Evolutionary conservation across 2,888 invertebrate genomes (phyloP).

Genomic region (Podabrus alpinus): DNA sequence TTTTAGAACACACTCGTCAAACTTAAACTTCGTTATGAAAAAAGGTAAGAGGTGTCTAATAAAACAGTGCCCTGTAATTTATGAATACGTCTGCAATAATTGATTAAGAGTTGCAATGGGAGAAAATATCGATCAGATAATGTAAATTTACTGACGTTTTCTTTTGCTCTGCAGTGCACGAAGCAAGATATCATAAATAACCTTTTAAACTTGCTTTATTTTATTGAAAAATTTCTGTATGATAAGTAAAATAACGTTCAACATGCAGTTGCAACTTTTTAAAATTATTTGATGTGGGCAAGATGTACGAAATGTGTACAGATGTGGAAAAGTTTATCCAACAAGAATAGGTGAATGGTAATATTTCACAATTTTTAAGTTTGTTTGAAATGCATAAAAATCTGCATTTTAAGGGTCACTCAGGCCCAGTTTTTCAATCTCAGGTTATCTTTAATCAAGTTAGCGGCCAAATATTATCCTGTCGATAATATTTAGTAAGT

Average conservation of each 20-base stretch:
- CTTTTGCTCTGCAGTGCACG: neutral
- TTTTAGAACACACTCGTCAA: neutral
- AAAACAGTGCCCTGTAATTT: neutral
- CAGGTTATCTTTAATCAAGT: too few relatives aligned
- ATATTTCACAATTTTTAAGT: neutral
- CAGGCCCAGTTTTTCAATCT: too few relatives aligned
- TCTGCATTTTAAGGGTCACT: neutral
- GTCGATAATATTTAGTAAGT: too few relatives aligned
- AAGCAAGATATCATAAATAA: neutral
- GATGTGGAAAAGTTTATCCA: neutral
- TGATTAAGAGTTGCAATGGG: neutral
- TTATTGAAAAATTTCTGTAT: neutral
- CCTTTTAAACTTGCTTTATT: neutral
- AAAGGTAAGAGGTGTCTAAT: neutral
- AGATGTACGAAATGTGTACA: neutral
- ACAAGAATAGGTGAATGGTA: neutral
- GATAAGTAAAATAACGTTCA: neutral
- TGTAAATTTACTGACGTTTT: neutral
- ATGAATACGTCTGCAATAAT: neutral
- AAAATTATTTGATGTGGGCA: neutral
- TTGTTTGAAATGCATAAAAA: neutral
- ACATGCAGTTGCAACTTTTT: neutral
- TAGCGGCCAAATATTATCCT: too few relatives aligned
- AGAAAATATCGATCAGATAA: neutral
- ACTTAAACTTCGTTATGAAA: neutral